Base-by-base conservation (phyloP, 2,888 invertebrate genomes). In the Hypomecis atomaria region DNA sequence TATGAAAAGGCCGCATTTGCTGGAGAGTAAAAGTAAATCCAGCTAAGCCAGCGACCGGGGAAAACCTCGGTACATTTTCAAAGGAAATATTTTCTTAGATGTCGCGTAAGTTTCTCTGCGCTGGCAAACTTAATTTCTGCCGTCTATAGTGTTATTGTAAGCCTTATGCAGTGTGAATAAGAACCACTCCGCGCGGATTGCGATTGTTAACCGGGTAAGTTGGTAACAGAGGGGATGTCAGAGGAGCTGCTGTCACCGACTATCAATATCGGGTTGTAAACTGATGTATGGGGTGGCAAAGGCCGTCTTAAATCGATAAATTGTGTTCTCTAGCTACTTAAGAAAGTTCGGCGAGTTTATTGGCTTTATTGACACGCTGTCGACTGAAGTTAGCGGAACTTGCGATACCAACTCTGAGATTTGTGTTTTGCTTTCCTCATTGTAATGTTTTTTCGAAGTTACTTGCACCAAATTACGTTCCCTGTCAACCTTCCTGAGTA, bases 211-310 rank as follows among this genome's bases (percentile, higher is more conserved):
- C 52, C 4, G 36, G 61, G 69, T 70, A 64, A 63, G 71, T 71
- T 71, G 68, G 71, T 58, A 65, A 40, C 48, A 77, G 76, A 78
- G 87, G 88, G 88, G 84, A 83, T 74, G 85, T 84, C 85, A 82
- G 79, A 72, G 78, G 70, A 74, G 77, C 74, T 78, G 76, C 84
- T 89, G 90, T 90, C 90, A 87, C 83, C 88, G 87, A 83, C 90
- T 90, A 90, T 90, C 91, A 90, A 90, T 91, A 90, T 89, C 86
- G 81, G 65, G 76, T 76, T 86, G 82, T 85, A 89, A 89, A 88
- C 81, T 89, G 90, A 90, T 87, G 83, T 88, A 87, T 87, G 79
- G 89, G 90, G 90, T 90, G 88, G 88, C 82, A 85, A 82, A 88
- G 86, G 85, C 80, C 83, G 79, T 71, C 84, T 86, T 82, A 85